Base-by-base conservation (phyloP, 2,113 vertebrate species). In the Calcarius ornatus region DNA sequence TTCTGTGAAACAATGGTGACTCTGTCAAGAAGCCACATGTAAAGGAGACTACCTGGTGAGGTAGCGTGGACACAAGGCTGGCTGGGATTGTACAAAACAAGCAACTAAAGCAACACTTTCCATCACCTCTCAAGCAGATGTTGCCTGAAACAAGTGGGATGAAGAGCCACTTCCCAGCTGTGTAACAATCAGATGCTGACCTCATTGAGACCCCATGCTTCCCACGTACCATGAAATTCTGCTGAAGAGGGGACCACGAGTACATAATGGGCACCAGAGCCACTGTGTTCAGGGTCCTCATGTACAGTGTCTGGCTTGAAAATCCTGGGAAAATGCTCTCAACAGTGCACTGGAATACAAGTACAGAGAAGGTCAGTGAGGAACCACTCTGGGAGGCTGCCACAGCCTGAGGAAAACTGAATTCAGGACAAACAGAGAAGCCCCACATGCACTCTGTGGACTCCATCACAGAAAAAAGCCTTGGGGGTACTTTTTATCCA, bases 261-360 rank as follows among this genome's bases (percentile, higher is more conserved):
- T 99, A 99, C 99, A 99, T 99, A 94, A 99, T 99, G 82, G 99
- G 99, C 96, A 99, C 99, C 96, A 99, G 98, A 1, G 99, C 98
- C 95, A 99, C 99, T 0, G 99, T 99, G 90, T 99, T 99, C 94
- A 99, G 96, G 14, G 99, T 98, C 90, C 98, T 98, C 99, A 99
- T 99, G 96, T 98, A 97, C 88, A 99, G 97, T 30, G 98, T 98
- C 94, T 99, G 99, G 94, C 98, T 98, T 66, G 98, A 97, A 96
- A 99, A 99, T 61, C 97, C 98, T 0, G 99, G 99, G 96, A 99
- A 99, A 76, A 98, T 98, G 95, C 99, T 99, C 97, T 99, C 99
- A 59, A 99, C 98, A 4, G 98, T 98, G 82, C 99, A 99, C 98
- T 99, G 97, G 96, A 98, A 87, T 6, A 76, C 1, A 86, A 97